Base-by-base conservation (phyloP, 2,888 invertebrate genomes). In the Parnassius apollo region DNA sequence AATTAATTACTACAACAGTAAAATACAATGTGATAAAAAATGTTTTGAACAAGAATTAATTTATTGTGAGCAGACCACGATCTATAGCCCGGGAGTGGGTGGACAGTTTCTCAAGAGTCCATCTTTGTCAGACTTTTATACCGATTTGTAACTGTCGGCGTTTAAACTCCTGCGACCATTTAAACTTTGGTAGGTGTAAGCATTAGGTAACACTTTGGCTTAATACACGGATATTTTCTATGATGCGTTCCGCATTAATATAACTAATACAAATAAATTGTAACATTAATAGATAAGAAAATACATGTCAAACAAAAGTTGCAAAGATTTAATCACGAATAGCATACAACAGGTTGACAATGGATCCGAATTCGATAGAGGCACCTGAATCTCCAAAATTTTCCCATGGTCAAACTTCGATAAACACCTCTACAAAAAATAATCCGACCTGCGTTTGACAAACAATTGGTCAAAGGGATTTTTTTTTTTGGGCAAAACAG, bases 71-170 rank as follows among this genome's bases (percentile, higher is more conserved):
- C 78, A 77, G 81, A 80, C 86, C 83, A 79, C 86, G 84, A 88
- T 91, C 87, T 90, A 90, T 88, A 85, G 88, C 78, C 77, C 73
- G 75, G 81, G 86, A 88, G 91, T 91, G 91, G 91, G 91, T 90
- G 91, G 91, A 91, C 91, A 91, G 88, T 83, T 88, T 84, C 83
- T 85, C 83, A 88, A 87, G 86, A 88, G 91, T 90, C 88, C 90
- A 90, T 90, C 91, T 91, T 90, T 91, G 91, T 91, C 87, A 89
- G 82, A 85, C 89, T 88, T 85, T 90, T 87, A 89, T 91, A 87
- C 88, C 85, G 83, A 91, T 91, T 91, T 90, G 89, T 91, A 84
- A 86, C 81, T 86, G 91, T 91, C 91, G 83, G 83, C 82, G 83
- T 85, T 86, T 88, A 86, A 88, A 85, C 87, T 82, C 81, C 76